These are phyloP conservation scores for Thera britannica DNA, from an alignment of 2,888 invertebrate genomes.

Conservation along the genomic window DNA sequence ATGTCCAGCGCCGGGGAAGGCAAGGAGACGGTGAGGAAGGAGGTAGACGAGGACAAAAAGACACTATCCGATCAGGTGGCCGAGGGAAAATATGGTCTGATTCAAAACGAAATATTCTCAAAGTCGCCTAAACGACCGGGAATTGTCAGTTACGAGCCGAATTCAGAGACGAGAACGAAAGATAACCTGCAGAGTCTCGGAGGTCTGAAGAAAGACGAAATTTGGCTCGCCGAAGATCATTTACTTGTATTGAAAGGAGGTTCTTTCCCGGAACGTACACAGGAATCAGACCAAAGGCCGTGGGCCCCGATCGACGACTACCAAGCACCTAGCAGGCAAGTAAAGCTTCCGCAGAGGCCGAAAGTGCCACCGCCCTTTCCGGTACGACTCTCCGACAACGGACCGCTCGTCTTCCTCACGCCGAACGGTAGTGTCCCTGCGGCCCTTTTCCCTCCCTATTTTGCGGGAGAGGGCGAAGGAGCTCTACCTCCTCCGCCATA, in stretches of 20 bases:
- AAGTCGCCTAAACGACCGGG: slow-evolving; percentile 90
- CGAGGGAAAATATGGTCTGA: slow-evolving; percentile 95
- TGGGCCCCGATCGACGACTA: slow-evolving; percentile 95
- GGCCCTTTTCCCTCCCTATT: slow-evolving; percentile 87
- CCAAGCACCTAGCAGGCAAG: slow-evolving; percentile 92
- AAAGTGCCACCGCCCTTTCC: slow-evolving; percentile 97
- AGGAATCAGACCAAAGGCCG: slow-evolving; percentile 73
- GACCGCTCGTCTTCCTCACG: slow-evolving; percentile 94
- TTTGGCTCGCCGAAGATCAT: slow-evolving; percentile 96
- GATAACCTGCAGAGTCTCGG: slow-evolving; percentile 92
- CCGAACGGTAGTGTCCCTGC: slow-evolving; percentile 90
- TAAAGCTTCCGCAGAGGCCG: slow-evolving; percentile 92
- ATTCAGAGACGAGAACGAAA: slow-evolving; percentile 90
- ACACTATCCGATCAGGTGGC: slow-evolving; percentile 95
- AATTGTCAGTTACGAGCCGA: slow-evolving; percentile 91
- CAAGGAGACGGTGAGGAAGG: slow-evolving; percentile 78
- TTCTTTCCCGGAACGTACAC: slow-evolving; percentile 85
- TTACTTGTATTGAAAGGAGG: slow-evolving; percentile 93
- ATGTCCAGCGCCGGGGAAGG: slow-evolving; percentile 89
- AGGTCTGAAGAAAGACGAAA: slow-evolving; percentile 92
- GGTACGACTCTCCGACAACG: slow-evolving; percentile 93
- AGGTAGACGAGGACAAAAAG: slow-evolving; percentile 90
- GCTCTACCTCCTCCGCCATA: slow-evolving; percentile 82
- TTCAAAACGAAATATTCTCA: slow-evolving; percentile 92
- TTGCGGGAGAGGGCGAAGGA: slow-evolving; percentile 86